phyloP scores from a whole-genome alignment of 2,113 vertebrate genomes.

The Stictonetta naevosa region DNA sequence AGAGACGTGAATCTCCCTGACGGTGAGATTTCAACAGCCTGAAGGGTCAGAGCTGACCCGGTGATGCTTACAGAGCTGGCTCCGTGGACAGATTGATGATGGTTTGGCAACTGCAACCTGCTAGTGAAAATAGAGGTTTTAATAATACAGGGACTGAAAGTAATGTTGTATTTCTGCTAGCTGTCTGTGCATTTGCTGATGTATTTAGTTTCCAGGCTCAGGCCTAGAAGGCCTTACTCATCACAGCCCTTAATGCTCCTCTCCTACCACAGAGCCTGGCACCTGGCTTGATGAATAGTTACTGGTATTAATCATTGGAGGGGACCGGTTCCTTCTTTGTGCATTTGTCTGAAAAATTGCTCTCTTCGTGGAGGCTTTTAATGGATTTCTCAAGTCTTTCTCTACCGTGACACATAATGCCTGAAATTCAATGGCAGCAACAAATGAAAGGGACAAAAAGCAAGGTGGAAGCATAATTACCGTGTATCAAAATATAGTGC shows the following conservation, averaged over 20 bases:
- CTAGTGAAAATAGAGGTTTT: conserved; percentile 30
- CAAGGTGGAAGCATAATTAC: conserved; percentile 11
- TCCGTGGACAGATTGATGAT: conserved; percentile 38
- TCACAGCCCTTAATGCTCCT: conserved; percentile 38
- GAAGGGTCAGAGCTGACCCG: neutral
- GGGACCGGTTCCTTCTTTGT: conserved; percentile 11
- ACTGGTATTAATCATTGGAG: conserved; percentile 55
- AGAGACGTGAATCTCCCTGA: neutral
- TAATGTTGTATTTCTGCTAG: conserved; percentile 59
- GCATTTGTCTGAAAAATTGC: conserved; percentile 57
- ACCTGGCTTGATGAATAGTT: conserved; percentile 49
- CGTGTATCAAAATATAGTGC: neutral
- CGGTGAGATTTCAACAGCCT: neutral
- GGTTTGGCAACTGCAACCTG: conserved; percentile 20
- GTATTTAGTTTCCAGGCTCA: conserved; percentile 49
- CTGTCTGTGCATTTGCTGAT: conserved; percentile 36
- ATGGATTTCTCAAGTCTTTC: conserved; percentile 63
- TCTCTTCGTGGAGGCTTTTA: conserved; percentile 47
- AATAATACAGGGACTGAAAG: conserved; percentile 53
- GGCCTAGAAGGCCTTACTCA: conserved; percentile 60
- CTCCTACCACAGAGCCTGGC: conserved; percentile 23
- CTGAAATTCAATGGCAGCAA: conserved; percentile 14
- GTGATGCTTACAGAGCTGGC: neutral
- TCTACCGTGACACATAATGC: conserved; percentile 14
- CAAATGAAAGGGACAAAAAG: conserved; percentile 44